phyloP scores from a whole-genome alignment of 2,888 invertebrate genomes.

The Octodonta nipae region DNA sequence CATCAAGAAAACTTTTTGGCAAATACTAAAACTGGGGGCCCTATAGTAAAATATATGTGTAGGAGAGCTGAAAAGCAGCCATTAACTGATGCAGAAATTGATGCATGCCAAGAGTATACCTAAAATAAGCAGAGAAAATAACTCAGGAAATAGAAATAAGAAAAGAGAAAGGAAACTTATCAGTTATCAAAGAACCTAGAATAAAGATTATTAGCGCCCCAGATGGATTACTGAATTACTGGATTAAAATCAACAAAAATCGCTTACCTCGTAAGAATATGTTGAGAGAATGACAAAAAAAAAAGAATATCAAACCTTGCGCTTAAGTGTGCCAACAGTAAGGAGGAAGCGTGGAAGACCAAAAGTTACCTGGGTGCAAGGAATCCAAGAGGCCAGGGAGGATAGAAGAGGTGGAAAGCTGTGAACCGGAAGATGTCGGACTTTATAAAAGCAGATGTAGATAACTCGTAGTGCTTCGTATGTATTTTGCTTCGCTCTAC shows the following conservation, averaged over 20 bases:
- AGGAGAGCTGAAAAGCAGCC: too few relatives aligned
- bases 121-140: too few relatives aligned
- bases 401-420: not conserved
- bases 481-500: too few relatives aligned
- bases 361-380: not conserved
- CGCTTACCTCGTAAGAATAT: not conserved
- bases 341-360: not conserved
- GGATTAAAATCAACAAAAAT: not conserved
- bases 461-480: too few relatives aligned
- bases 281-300: not conserved
- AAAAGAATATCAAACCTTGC: not conserved
- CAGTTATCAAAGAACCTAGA: not conserved
- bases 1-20: too few relatives aligned
- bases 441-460: too few relatives aligned
- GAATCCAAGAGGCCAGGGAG: not conserved
- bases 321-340: not conserved
- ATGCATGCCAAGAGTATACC: too few relatives aligned
- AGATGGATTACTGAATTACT: not conserved
- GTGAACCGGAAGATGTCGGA: not conserved
- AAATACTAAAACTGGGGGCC: too few relatives aligned
- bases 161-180: not conserved
- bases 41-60: too few relatives aligned
- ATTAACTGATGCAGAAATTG: too few relatives aligned
- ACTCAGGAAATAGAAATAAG: too few relatives aligned
- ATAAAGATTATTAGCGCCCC: not conserved